Conservation (phyloP, 1,140 invertebrate genomes). For the Aphelinus atriplicis region DNA sequence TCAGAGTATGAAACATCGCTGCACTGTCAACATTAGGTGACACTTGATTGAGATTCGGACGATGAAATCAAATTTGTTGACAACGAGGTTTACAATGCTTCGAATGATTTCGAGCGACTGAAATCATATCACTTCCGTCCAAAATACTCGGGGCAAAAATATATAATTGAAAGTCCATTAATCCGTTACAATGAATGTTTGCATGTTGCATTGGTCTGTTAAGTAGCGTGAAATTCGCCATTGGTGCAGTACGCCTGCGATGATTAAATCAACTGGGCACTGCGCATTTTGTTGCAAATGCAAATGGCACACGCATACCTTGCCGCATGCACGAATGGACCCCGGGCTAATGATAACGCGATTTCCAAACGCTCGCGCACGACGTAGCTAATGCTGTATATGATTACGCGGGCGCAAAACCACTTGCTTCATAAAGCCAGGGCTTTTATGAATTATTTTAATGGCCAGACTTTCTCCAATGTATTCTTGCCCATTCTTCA, state of each 20-base stretch:
- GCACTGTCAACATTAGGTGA: too few relatives aligned
- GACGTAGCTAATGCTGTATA: not conserved
- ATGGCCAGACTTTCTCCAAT: too few relatives aligned
- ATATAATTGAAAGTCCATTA: slow-evolving; percentile 10
- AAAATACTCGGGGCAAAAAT: not conserved
- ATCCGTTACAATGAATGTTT: not conserved
- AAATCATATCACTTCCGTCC: too few relatives aligned
- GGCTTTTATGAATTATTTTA: too few relatives aligned
- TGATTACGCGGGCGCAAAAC: not conserved
- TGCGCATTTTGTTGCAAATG: slow-evolving; percentile 3
- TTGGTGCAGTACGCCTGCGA: not conserved
- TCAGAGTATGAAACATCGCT: too few relatives aligned
- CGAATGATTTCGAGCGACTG: too few relatives aligned
- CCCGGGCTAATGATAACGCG: slow-evolving; percentile 9
- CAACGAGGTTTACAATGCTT: too few relatives aligned
- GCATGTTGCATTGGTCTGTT: not conserved
- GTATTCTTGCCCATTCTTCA: too few relatives aligned
- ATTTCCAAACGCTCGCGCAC: not conserved
- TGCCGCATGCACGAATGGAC: not conserved
- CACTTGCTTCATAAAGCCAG: not conserved
- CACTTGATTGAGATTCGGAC: too few relatives aligned
- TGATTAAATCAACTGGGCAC: slow-evolving; percentile 31
- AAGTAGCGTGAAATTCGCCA: not conserved
- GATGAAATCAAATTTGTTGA: too few relatives aligned
- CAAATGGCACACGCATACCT: not conserved